Evolutionary conservation across 1,140 invertebrate genomes (phyloP), one percentile per base, ranked within the genome.

Genomic region (Bombus terrestris): DNA sequence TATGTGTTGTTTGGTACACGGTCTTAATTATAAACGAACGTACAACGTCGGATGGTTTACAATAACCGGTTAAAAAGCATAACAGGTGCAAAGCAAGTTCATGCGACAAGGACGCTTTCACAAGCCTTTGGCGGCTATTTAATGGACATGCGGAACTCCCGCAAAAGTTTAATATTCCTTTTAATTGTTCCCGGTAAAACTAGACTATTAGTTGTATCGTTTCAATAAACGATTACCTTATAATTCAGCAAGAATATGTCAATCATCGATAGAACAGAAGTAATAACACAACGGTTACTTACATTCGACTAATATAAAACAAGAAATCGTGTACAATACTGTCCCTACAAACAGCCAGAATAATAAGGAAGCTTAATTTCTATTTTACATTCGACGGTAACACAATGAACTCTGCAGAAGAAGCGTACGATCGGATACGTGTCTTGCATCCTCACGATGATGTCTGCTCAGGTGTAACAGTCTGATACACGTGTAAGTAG

Each of bases 41-140:
- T 18, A 41, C 28, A 28, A 18, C 64, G 62, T 68, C 84, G 73
- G 32, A 77, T 81, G 32, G 68, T 43, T 64, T 72, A 81, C 75
- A 81, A 80, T 79, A 77, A 64, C 83, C 83, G 47, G 79, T 66
- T 81, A 83, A 68, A 62, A 82, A 82, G 86, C 88, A 89, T 88
- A 90, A 90, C 82, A 74, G 77, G 22, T 62, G 37, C 86, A 43
- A 37, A 64, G 73, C 91, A 94, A 94, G 93, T 93, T 93, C 93
- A 94, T 91, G 88, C 86, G 88, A 90, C 93, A 93, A 94, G 93
- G 92, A 91, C 93, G 91, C 93, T 94, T 93, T 94, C 93, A 91
- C 92, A 81, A 81, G 79, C 79, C 75, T 86, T 59, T 35, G 77
- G 68, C 57, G 69, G 72, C 53, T 87, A 71, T 68, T 83, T 83